Evolutionary conservation across 2,888 invertebrate species (phyloP), one percentile per base, ranked within the genome.

Genomic region (Lymantria monacha): DNA sequence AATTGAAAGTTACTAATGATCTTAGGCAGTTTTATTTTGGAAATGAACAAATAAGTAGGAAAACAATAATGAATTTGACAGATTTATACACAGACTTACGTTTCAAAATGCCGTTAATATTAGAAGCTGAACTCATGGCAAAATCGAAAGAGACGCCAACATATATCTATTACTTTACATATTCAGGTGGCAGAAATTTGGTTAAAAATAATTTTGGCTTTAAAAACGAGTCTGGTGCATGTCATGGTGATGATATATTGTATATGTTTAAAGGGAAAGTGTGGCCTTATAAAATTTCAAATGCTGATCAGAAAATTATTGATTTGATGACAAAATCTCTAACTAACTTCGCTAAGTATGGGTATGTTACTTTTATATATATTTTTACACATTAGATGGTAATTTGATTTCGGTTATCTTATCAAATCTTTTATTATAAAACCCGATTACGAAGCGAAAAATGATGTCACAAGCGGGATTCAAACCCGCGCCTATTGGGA

Each of bases 301-400:
- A 68, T 14, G 65, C 70, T 41, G 89, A 90, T 63, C 62, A 59
- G 37, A 59, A 58, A 53, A 70, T 85, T 14, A 83, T 89, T 31
- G 70, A 85, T 5, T 70, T 68, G 53, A 74, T 89, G 61, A 85
- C 87, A 0, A 74, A 66, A 47, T 63, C 87, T 67, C 83, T 87
- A 81, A 83, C 83, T 0, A 82, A 90, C 59, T 90, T 88, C 57
- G 89, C 88, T 3, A 88, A 87, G 69, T 81, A 81, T 58, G 83
- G 87, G 88, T 90, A 41, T 48, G 61, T 46, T 22, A 31, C 12
- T 46, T 38, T 14, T 41, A 33, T 14, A 8, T 1, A 38, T 38
- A 38, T 33, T 33, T 33, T 33, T 8, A 33, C 7, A 33, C 10
- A 33, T 1, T 22, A 22, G 22, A 22, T 22, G 5, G 5, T 22